Evolutionary conservation across 92 coral and sea anemone genomes (phyloP).

Genomic region (Isaurus tuberculatus): DNA sequence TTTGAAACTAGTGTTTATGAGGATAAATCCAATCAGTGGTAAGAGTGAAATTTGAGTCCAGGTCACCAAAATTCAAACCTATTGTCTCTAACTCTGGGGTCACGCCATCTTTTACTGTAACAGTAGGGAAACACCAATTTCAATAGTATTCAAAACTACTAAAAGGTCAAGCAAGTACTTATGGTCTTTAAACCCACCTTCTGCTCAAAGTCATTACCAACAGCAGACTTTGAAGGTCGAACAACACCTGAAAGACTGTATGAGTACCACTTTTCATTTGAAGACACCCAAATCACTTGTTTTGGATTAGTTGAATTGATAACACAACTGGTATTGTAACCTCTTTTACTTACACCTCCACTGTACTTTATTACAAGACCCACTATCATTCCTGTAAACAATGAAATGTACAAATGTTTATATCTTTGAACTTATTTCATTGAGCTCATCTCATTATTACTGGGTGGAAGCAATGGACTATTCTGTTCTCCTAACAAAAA

Average conservation of each 20-base stretch:
- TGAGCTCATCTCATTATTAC: neutral
- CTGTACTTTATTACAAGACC: slow-evolving; percentile 89
- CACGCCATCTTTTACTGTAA: no score
- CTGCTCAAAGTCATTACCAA: slow-evolving; percentile 82
- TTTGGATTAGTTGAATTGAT: slow-evolving; percentile 72
- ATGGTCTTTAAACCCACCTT: slow-evolving; percentile 60
- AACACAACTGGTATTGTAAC: slow-evolving; percentile 53
- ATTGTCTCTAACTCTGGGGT: no score
- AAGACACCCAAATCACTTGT: slow-evolving; percentile 74
- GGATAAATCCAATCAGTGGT: no score
- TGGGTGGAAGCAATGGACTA: no score
- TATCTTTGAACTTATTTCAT: no score
- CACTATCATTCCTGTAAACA: slow-evolving; percentile 75
- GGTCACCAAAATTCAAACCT: no score
- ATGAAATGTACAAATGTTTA: neutral
- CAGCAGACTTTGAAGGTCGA: slow-evolving; percentile 55
- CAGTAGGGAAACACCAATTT: no score
- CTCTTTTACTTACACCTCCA: slow-evolving; percentile 68
- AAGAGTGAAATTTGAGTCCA: no score
- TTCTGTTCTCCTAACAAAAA: no score
- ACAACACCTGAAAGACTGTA: slow-evolving; percentile 79
- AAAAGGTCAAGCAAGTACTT: neutral
- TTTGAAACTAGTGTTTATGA: no score
- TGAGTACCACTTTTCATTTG: slow-evolving; percentile 79
- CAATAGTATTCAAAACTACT: neutral